Conservation (phyloP, 2,888 invertebrate species). For the Noctua comes region DNA sequence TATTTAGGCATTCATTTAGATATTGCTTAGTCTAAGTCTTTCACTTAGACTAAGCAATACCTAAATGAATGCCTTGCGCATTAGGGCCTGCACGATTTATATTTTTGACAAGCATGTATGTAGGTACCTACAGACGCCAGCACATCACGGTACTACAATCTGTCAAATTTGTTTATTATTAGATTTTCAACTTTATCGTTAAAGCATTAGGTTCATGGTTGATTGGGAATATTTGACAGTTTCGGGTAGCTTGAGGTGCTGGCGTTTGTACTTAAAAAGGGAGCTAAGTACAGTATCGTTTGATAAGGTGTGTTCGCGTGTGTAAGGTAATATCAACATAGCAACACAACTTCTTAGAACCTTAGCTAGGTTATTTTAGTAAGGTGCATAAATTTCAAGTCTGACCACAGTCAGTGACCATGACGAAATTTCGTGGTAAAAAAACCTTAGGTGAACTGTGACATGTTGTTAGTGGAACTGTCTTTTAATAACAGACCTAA, state of each 20-base stretch:
- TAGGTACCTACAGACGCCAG: background rate
- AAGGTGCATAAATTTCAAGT: conserved; percentile 13
- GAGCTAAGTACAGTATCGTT: conserved; percentile 1
- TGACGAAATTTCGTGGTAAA: conserved; percentile 56
- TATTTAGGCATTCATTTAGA: background rate
- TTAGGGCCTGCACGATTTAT: background rate
- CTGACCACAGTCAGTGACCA: conserved; percentile 38
- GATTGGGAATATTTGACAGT: too few species aligned
- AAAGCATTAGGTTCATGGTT: too few species aligned
- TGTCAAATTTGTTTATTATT: too few species aligned
- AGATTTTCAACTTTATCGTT: too few species aligned
- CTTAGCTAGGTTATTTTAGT: conserved; percentile 8
- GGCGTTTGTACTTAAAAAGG: background rate
- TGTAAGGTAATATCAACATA: background rate
- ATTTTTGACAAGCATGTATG: background rate
- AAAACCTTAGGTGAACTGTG: conserved; percentile 32
- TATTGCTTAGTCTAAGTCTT: background rate
- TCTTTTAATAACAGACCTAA: background rate
- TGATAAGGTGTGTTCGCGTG: conserved; percentile 10
- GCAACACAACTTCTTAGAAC: background rate
- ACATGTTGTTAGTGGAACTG: background rate
- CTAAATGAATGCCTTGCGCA: too few species aligned
- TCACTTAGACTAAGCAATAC: too few species aligned
- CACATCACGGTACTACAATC: too few species aligned
- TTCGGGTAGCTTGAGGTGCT: too few species aligned